Conservation (phyloP, 2,113 vertebrate species). For the Connochaetes taurinus region DNA sequence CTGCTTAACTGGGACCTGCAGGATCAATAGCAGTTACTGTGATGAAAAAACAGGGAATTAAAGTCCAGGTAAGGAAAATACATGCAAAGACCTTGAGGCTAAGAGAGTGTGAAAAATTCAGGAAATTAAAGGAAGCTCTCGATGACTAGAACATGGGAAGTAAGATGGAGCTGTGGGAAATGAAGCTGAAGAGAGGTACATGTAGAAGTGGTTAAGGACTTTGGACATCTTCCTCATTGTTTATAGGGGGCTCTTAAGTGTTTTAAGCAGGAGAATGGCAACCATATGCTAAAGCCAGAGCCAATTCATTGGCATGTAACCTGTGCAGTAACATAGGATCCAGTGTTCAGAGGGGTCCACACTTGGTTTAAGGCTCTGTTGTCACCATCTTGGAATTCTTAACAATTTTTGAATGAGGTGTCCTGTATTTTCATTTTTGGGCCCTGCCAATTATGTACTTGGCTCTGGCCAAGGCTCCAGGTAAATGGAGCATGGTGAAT, state of each 20-base stretch:
- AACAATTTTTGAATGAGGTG: neutral
- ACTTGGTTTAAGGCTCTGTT: neutral
- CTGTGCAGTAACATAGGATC: neutral
- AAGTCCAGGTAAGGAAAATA: neutral
- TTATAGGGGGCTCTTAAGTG: neutral
- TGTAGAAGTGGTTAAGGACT: neutral
- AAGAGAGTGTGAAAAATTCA: neutral
- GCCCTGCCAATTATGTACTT: neutral
- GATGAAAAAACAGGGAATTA: neutral
- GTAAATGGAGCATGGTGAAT: neutral
- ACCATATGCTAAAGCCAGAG: neutral
- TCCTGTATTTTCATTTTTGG: neutral
- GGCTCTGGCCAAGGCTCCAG: neutral
- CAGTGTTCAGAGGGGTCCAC: neutral
- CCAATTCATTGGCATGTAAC: neutral
- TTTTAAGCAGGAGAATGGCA: neutral
- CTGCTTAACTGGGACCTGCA: neutral
- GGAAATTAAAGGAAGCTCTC: neutral
- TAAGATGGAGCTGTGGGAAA: neutral
- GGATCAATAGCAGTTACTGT: neutral
- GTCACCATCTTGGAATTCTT: neutral
- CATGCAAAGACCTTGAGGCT: neutral
- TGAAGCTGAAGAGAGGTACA: neutral
- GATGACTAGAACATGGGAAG: neutral
- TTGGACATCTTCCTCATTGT: neutral